Evolutionary conservation across 1,140 invertebrate species (phyloP).

Genomic region (Planococcus citri): DNA sequence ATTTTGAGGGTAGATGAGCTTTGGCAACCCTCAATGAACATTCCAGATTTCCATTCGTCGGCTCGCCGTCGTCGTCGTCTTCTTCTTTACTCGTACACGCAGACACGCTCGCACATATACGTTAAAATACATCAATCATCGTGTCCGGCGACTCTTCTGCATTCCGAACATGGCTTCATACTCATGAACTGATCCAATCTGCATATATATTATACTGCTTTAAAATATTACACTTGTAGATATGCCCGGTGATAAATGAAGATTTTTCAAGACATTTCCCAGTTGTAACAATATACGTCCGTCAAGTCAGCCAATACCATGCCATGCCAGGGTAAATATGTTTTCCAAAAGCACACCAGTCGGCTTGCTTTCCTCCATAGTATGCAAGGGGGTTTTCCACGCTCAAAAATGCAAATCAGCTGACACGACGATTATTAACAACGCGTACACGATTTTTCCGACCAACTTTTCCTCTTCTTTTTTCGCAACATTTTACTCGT

Average conservation of each 20-base stretch:
- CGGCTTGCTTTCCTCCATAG: no score
- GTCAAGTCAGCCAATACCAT: no score
- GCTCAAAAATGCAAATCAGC: conserved; percentile 10
- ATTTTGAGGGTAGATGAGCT: neutral
- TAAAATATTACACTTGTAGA: conserved; percentile 19
- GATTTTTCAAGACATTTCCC: conserved; percentile 13
- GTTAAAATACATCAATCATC: conserved; percentile 12
- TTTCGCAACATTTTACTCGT: no score
- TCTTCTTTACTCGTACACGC: no score
- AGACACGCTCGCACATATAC: neutral
- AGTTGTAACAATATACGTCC: conserved; percentile 6
- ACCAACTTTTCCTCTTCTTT: no score
- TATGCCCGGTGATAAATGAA: conserved; percentile 15
- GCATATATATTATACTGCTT: conserved; percentile 16
- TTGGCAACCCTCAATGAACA: conserved; percentile 9
- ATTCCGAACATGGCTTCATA: neutral
- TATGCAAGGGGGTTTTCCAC: no score
- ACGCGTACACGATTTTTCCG: neutral
- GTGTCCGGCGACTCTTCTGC: conserved; percentile 3
- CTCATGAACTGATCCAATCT: conserved; percentile 19
- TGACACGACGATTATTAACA: neutral
- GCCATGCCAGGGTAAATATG: conserved; percentile 1
- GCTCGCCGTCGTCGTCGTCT: neutral
- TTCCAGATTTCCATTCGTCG: neutral
- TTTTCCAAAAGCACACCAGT: neutral